Evolutionary conservation across 1,140 invertebrate genomes (phyloP).

Genomic region (Thaumatotibia leucotreta): DNA sequence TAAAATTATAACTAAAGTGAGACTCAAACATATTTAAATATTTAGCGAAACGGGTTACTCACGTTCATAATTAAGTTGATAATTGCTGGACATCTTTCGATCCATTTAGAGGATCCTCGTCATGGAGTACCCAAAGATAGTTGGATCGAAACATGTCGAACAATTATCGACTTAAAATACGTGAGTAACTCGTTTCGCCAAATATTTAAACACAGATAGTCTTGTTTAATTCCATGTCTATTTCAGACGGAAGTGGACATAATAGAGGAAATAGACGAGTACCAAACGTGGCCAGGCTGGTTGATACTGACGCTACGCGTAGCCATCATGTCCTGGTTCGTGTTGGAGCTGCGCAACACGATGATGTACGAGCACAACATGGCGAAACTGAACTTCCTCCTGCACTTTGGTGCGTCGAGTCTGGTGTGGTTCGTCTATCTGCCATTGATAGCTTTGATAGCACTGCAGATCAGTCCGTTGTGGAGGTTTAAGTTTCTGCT

Average conservation of each 20-base stretch:
- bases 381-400: slow-evolving; percentile 93
- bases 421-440: slow-evolving; percentile 99
- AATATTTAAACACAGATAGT: too few species aligned
- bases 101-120: too few species aligned
- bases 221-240: not conserved
- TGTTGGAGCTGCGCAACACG: slow-evolving; percentile 92
- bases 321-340: slow-evolving; percentile 96
- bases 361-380: slow-evolving; percentile 95
- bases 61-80: too few species aligned
- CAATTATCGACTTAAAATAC: too few species aligned
- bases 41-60: too few species aligned
- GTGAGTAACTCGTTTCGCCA: too few species aligned
- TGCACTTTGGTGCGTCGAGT: slow-evolving; percentile 97
- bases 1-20: too few species aligned
- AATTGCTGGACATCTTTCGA: too few species aligned
- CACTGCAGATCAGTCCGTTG: slow-evolving; percentile 93
- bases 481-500: slow-evolving; percentile 97
- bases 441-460: slow-evolving; percentile 94
- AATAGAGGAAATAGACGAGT: slow-evolving; percentile 97
- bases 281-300: slow-evolving; percentile 98
- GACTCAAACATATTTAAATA: too few species aligned
- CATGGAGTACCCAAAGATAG: too few species aligned
- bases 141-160: too few species aligned
- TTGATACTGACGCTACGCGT: slow-evolving; percentile 91
- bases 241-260: slow-evolving; percentile 95